phyloP scores from a whole-genome alignment of 2,888 invertebrate species.

The Apomyelois bistriatella region DNA sequence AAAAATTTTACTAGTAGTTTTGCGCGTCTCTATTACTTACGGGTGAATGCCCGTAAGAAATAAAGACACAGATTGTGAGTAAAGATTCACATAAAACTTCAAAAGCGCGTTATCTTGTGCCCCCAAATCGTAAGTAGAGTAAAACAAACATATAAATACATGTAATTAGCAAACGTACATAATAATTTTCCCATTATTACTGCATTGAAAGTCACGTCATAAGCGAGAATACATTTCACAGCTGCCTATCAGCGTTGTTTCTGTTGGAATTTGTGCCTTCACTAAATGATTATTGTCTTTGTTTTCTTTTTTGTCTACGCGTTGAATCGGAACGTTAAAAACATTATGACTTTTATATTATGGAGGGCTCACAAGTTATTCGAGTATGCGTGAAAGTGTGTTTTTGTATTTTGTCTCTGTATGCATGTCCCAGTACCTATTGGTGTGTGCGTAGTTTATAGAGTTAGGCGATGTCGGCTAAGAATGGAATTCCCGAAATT shows the following conservation, averaged over 20 bases:
- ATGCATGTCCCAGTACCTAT: not conserved
- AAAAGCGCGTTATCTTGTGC: no score
- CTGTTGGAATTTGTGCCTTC: slow-evolving; percentile 59
- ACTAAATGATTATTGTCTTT: slow-evolving; percentile 61
- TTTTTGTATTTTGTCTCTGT: not conserved
- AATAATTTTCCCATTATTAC: not conserved
- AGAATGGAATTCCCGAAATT: no score
- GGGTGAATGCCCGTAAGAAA: no score
- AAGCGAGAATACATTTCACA: slow-evolving; percentile 36
- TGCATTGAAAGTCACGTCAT: slow-evolving; percentile 21
- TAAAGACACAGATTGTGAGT: no score
- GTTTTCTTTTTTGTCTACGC: slow-evolving; percentile 49
- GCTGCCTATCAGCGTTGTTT: slow-evolving; percentile 50
- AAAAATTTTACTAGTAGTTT: no score
- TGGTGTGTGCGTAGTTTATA: not conserved
- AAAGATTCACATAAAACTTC: no score
- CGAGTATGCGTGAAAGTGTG: slow-evolving; percentile 24
- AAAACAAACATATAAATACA: no score
- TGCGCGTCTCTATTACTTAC: no score
- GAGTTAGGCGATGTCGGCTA: no score
- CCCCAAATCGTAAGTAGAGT: no score
- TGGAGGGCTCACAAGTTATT: slow-evolving; percentile 29
- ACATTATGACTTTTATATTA: slow-evolving; percentile 54
- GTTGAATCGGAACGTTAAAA: slow-evolving; percentile 55
- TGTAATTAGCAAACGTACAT: no score